phyloP scores from a whole-genome alignment of 1,140 invertebrate species.

The Oedothorax gibbosus region DNA sequence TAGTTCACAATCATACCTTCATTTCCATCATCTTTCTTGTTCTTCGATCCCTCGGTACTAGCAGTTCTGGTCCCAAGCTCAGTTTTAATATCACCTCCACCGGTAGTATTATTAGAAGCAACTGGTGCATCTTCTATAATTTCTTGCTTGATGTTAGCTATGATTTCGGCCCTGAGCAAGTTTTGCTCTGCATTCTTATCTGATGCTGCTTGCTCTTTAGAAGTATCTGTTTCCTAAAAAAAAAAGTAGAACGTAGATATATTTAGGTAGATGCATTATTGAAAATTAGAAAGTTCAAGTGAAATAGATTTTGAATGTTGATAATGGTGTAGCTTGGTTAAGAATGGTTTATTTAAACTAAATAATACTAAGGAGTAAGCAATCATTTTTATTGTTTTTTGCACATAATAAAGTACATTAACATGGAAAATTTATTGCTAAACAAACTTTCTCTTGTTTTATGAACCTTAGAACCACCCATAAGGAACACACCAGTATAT shows the following conservation, averaged over 20 bases:
- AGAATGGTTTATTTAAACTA: too few species aligned
- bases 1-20: slow-evolving; percentile 16
- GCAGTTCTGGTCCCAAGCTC: background rate
- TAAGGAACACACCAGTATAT: too few species aligned
- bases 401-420: too few species aligned
- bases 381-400: too few species aligned
- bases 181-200: slow-evolving; percentile 9
- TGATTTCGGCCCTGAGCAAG: slow-evolving; percentile 20
- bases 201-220: slow-evolving; percentile 3
- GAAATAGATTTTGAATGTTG: too few species aligned
- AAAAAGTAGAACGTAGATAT: background rate
- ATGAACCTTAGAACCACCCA: too few species aligned
- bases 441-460: too few species aligned
- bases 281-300: too few species aligned
- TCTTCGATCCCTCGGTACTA: slow-evolving; percentile 13
- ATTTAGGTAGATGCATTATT: too few species aligned
- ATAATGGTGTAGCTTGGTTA: too few species aligned
- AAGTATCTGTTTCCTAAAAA: slow-evolving; percentile 9
- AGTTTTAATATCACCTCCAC: slow-evolving; percentile 17
- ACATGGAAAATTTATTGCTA: too few species aligned
- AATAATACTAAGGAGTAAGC: too few species aligned
- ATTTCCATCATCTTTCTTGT: slow-evolving; percentile 21
- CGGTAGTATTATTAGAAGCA: background rate
- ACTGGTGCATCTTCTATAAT: slow-evolving; percentile 33
- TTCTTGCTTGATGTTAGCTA: slow-evolving; percentile 36